Evolutionary conservation across 2,113 vertebrate genomes (phyloP).

Genomic region (Neofelis nebulosa): DNA sequence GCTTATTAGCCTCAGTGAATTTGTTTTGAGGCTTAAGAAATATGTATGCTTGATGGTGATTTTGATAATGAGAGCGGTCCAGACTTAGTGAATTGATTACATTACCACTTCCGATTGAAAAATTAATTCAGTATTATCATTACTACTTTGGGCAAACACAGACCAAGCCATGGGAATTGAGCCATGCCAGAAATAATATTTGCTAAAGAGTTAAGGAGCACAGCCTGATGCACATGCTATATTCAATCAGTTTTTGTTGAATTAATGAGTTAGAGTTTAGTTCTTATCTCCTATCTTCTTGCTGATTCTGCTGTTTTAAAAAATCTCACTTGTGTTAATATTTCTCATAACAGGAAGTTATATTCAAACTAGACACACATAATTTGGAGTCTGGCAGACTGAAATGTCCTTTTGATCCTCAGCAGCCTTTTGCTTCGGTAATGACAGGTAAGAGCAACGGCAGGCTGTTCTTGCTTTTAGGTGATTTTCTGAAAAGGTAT

Average conservation of each 20-base stretch:
- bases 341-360: slow-evolving; percentile 84
- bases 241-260: neutral
- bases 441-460: slow-evolving; percentile 91
- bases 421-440: slow-evolving; percentile 95
- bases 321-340: slow-evolving; percentile 22
- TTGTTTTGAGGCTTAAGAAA: neutral
- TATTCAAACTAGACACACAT: slow-evolving; percentile 89
- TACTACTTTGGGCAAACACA: neutral
- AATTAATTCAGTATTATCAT: neutral
- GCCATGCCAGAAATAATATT: neutral
- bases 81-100: neutral
- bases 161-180: neutral
- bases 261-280: slow-evolving; percentile 17
- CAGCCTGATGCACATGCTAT: neutral
- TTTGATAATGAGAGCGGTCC: neutral
- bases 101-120: neutral
- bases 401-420: slow-evolving; percentile 97
- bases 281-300: neutral
- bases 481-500: neutral
- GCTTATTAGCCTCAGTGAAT: neutral
- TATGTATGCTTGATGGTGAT: neutral
- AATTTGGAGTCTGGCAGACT: slow-evolving; percentile 94
- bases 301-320: neutral
- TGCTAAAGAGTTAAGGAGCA: neutral
- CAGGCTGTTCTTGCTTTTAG: neutral